Evolutionary conservation across 2,888 invertebrate genomes (phyloP).

Genomic region (Helleia helle): DNA sequence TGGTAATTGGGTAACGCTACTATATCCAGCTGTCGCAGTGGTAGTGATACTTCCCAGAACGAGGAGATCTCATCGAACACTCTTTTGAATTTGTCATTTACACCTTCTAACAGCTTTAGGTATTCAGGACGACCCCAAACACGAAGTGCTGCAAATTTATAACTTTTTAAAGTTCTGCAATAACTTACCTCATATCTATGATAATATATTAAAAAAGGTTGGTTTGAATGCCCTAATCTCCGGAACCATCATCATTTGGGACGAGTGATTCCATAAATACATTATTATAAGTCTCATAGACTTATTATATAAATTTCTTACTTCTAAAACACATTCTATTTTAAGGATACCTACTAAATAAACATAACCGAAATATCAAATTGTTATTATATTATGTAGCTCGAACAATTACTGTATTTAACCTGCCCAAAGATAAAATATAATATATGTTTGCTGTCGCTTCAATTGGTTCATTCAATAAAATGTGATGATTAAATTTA

Average conservation of each 20-base stretch:
- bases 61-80: conserved; percentile 75
- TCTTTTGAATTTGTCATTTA: conserved; percentile 71
- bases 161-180: too few species aligned
- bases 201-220: too few species aligned
- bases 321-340: too few species aligned
- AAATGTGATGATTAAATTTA: conserved; percentile 10
- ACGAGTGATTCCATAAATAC: too few species aligned
- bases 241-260: too few species aligned
- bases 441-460: background rate
- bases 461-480: conserved; percentile 1
- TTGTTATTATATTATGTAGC: too few species aligned
- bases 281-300: too few species aligned
- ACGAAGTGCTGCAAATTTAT: conserved; percentile 55
- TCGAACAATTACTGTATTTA: background rate
- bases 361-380: too few species aligned
- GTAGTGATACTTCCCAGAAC: conserved; percentile 78
- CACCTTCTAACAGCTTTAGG: conserved; percentile 70
- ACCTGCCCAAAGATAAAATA: background rate
- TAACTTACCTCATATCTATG: too few species aligned
- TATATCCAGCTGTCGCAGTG: conserved; percentile 79
- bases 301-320: too few species aligned
- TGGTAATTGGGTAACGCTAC: conserved; percentile 82
- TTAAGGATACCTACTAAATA: too few species aligned
- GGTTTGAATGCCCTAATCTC: too few species aligned
- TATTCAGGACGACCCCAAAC: conserved; percentile 79